Evolutionary conservation across 2,797 vertebrate genomes (phyloP), one percentile per base, ranked within the genome.

Genomic region (Enteromius anoplus): DNA sequence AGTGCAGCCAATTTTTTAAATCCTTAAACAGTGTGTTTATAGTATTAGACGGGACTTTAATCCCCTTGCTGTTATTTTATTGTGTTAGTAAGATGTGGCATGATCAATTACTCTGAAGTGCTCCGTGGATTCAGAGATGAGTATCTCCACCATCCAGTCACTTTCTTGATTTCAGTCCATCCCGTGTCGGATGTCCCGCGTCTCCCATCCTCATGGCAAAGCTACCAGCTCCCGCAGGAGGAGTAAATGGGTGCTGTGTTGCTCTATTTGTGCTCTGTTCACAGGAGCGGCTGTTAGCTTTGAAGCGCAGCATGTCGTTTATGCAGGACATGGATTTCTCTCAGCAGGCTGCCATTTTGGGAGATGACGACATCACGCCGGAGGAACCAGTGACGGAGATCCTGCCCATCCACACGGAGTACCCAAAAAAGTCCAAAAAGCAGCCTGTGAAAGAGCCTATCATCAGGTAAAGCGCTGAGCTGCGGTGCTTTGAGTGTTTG

Each of bases 221-320:
- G 69, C 53, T 91, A 55, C 68, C 68, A 19, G 64, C 78, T 77
- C 78, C 77, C 66, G 81, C 75, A 83, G 77, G 86, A 84, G 83
- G 86, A 89, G 85, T 88, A 94, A 89, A 85, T 91, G 92, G 91
- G 92, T 93, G 86, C 93, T 93, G 92, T 95, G 91, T 93, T 93
- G 94, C 95, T 92, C 94, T 90, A 91, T 93, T 91, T 96, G 89
- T 96, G 93, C 90, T 95, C 91, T 96, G 91, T 94, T 94, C 93
- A 89, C 93, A 99, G 98, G 98, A 99, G 92, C 96, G 98, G 89
- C 96, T 99, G 89, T 95, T 97, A 94, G 97, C 96, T 94, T 93
- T 99, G 93, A 99, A 98, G 96, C 97, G 97, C 95, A 99, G 98
- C 96, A 95, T 99, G 97, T 98, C 97, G 93, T 99, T 99, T 94